Evolutionary conservation across 1,140 invertebrate species (phyloP).

Genomic region (Formica selysi): DNA sequence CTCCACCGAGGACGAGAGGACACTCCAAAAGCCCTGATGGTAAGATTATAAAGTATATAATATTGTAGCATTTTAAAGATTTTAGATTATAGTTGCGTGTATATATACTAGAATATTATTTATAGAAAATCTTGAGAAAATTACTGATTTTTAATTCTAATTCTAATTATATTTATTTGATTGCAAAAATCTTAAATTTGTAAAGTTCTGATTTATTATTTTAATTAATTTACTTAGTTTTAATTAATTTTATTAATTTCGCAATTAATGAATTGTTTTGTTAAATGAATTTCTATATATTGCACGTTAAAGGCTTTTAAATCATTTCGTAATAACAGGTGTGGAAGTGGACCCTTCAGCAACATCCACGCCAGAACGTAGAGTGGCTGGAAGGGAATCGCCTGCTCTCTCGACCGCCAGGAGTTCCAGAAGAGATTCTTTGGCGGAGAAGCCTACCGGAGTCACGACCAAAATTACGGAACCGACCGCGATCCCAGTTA

Average conservation of each 20-base stretch:
- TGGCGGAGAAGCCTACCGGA: conserved; percentile 87
- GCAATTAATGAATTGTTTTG: background rate
- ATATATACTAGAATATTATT: conserved; percentile 10
- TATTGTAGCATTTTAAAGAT: background rate
- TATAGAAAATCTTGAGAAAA: conserved; percentile 4
- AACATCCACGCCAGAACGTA: conserved; percentile 87
- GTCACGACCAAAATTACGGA: conserved; percentile 82
- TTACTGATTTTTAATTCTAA: background rate
- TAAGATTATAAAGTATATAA: conserved; percentile 51
- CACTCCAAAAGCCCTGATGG: conserved; percentile 87
- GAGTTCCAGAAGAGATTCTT: conserved; percentile 88
- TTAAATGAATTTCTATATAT: background rate
- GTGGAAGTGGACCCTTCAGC: conserved; percentile 84
- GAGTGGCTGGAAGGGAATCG: conserved; percentile 86
- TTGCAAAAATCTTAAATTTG: background rate
- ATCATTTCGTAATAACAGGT: conserved; percentile 63
- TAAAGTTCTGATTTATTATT: background rate
- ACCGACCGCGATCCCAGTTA: conserved; percentile 82
- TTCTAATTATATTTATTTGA: background rate
- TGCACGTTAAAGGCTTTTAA: background rate
- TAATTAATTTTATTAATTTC: conserved; percentile 2
- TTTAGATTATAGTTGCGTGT: background rate
- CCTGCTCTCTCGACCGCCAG: conserved; percentile 87
- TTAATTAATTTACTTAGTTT: background rate
- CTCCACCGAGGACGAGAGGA: conserved; percentile 80